A percentile compares a stretch with the other conserved stretches of the same genome.
Conservation (phyloP, 2,797 vertebrate species). For the Fundulus diaphanus region DNA sequence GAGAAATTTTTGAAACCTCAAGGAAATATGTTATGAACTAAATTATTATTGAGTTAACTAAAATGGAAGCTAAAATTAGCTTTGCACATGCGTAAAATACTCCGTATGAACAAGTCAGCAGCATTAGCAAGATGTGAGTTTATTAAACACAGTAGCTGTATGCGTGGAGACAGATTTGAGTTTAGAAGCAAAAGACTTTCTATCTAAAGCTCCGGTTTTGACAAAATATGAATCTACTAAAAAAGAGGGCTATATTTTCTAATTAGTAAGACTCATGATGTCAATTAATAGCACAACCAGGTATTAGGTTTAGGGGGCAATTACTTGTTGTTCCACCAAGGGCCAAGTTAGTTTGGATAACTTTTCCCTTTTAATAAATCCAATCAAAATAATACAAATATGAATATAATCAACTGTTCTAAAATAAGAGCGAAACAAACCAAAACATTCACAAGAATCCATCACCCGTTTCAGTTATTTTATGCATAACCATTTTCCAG, state of each 20-base stretch:
- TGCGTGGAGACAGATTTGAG: background rate
- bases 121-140: background rate
- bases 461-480: constrained; percentile 25
- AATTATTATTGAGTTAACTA: background rate
- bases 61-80: background rate
- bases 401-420: constrained; percentile 3
- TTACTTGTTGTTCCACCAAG: background rate
- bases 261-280: background rate
- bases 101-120: background rate
- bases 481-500: constrained; percentile 43
- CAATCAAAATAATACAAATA: background rate
- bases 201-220: background rate
- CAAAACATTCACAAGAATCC: background rate
- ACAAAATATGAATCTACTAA: background rate
- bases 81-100: background rate
- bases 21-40: too few species aligned
- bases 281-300: background rate
- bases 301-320: background rate
- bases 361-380: background rate
- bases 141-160: background rate
- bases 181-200: background rate
- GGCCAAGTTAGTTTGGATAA: background rate
- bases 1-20: background rate
- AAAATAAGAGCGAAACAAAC: constrained; percentile 21
- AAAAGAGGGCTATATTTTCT: background rate